phyloP scores from a whole-genome alignment of 2,888 invertebrate genomes.

The Cremastinae sp. region DNA sequence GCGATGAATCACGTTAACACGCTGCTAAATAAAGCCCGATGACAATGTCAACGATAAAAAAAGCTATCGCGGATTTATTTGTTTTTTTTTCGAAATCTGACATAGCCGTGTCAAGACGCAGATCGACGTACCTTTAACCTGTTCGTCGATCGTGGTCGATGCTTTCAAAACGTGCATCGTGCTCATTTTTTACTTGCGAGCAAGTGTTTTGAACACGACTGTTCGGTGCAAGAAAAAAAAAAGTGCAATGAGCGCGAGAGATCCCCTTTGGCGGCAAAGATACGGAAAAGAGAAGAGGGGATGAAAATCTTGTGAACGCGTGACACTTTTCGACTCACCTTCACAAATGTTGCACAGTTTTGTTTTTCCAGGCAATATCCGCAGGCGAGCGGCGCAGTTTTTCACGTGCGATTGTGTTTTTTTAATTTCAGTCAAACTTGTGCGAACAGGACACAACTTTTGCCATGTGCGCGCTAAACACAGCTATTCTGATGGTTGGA shows the following conservation, averaged over 20 bases:
- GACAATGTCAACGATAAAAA: too few species aligned
- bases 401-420: slow-evolving; percentile 27
- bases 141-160: slow-evolving; percentile 58
- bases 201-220: slow-evolving; percentile 19
- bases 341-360: slow-evolving; percentile 48
- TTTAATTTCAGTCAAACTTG: slow-evolving; percentile 24
- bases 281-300: background rate
- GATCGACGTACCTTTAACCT: slow-evolving; percentile 33
- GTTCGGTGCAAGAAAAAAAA: slow-evolving; percentile 24
- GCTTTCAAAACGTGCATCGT: slow-evolving; percentile 62
- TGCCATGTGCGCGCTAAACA: slow-evolving; percentile 61
- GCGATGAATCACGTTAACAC: too few species aligned
- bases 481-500: slow-evolving; percentile 59
- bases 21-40: too few species aligned
- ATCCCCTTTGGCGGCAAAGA: slow-evolving; percentile 31
- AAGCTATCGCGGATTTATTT: too few species aligned
- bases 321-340: slow-evolving; percentile 41
- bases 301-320: slow-evolving; percentile 15
- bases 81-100: too few species aligned
- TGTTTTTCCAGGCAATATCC: slow-evolving; percentile 15
- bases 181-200: slow-evolving; percentile 37
- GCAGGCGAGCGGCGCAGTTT: slow-evolving; percentile 3
- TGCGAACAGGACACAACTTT: slow-evolving; percentile 24
- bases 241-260: slow-evolving; percentile 7
- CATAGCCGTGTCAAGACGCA: slow-evolving; percentile 10